Conservation (phyloP, 2,113 vertebrate species). For the Martes martes region DNA sequence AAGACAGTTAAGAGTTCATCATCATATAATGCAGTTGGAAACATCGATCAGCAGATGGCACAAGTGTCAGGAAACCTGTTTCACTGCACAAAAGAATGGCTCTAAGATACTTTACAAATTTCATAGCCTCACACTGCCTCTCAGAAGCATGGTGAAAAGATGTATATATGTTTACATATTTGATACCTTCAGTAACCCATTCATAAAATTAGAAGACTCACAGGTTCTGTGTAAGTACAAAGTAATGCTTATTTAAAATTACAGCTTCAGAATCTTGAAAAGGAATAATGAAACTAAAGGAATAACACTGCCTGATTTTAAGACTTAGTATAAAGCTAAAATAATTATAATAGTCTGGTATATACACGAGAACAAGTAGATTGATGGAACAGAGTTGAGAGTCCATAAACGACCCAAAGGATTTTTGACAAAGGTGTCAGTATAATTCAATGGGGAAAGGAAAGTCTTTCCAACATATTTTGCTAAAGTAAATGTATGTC, state of each 20-base stretch:
- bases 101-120: neutral
- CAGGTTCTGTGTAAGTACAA: neutral
- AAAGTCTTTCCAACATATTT: neutral
- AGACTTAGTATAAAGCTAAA: neutral
- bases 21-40: neutral
- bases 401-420: neutral
- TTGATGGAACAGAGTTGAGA: neutral
- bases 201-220: neutral
- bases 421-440: neutral
- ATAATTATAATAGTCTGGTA: neutral
- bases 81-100: neutral
- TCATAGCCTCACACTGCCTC: neutral
- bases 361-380: neutral
- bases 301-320: neutral
- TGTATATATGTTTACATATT: neutral
- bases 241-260: neutral
- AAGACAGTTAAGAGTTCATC: neutral
- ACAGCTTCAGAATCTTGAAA: neutral
- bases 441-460: neutral
- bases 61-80: conserved; percentile 9
- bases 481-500: neutral
- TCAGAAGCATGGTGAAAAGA: neutral
- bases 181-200: neutral
- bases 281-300: neutral
- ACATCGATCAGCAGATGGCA: conserved; percentile 26